These are phyloP conservation scores for Muscina levida DNA, from an alignment of 2,888 invertebrate species.

Conservation along the genomic window DNA sequence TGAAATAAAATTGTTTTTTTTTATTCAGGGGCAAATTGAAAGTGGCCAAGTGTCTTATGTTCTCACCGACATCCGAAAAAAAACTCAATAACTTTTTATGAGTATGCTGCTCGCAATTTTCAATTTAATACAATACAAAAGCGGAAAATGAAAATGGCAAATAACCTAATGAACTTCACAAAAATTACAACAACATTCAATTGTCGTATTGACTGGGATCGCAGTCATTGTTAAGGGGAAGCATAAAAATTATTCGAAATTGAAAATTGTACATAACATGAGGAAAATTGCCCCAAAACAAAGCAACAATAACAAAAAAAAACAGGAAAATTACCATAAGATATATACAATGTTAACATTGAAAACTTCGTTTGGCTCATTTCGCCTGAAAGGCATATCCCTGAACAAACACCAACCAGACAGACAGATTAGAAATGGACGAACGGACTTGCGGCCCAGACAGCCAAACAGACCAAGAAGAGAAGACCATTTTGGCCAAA, in stretches of 20 bases:
- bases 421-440: neutral
- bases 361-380: slow-evolving; percentile 50
- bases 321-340: slow-evolving; percentile 20
- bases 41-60: too few species aligned
- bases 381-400: neutral
- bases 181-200: neutral
- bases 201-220: neutral
- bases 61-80: too few species aligned
- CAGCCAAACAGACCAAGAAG: slow-evolving; percentile 29
- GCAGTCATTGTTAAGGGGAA: neutral
- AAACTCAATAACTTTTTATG: too few species aligned
- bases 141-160: neutral
- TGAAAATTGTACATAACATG: slow-evolving; percentile 7
- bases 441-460: slow-evolving; percentile 32
- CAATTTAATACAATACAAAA: neutral
- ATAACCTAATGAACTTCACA: neutral
- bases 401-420: neutral
- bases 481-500: slow-evolving; percentile 39
- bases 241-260: neutral
- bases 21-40: too few species aligned
- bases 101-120: too few species aligned
- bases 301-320: neutral
- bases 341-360: slow-evolving; percentile 33
- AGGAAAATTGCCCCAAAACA: neutral
- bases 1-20: too few species aligned